These are phyloP conservation scores for Muntiacus reevesi DNA, from an alignment of 2,113 vertebrate genomes.

Conservation along the genomic window DNA sequence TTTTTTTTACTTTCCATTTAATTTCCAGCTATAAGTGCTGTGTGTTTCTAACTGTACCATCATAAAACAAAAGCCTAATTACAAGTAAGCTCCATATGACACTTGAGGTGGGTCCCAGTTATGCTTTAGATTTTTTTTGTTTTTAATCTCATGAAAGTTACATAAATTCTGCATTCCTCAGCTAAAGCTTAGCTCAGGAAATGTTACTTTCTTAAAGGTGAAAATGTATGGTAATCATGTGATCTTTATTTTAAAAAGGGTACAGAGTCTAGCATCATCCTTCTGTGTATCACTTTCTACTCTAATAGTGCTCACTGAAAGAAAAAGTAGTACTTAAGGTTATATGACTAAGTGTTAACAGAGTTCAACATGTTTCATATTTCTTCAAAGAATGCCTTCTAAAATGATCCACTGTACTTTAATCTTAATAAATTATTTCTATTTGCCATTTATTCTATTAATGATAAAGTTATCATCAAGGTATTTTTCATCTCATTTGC, in stretches of 20 bases:
- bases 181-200: not conserved
- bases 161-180: not conserved
- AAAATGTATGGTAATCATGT: not conserved
- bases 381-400: conserved; percentile 24
- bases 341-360: not conserved
- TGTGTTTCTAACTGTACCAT: not conserved
- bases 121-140: not conserved
- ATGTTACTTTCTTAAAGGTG: not conserved
- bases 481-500: not conserved
- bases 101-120: not conserved
- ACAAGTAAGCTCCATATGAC: not conserved
- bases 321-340: not conserved
- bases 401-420: not conserved
- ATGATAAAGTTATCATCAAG: not conserved
- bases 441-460: not conserved
- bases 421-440: not conserved
- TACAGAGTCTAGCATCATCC: not conserved
- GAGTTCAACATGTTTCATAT: not conserved
- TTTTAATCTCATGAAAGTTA: not conserved
- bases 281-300: not conserved
- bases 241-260: not conserved
- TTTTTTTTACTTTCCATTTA: not conserved
- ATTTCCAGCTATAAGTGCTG: not conserved
- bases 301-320: not conserved
- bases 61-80: not conserved